Evolutionary conservation across 2,888 invertebrate genomes (phyloP).

Genomic region (Uloborus plumipes): DNA sequence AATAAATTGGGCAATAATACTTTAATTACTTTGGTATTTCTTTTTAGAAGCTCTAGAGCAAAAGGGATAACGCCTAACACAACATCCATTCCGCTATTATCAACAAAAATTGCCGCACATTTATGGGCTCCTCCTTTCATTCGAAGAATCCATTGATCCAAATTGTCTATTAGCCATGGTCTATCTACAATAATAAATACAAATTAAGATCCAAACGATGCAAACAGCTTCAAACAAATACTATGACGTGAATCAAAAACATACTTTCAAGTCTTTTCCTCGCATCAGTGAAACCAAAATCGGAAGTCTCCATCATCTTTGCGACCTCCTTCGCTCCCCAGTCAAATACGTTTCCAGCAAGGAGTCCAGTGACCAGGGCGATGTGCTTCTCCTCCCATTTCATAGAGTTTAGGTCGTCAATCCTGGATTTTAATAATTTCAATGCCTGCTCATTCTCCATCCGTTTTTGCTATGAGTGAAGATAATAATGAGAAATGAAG

Average conservation of each 20-base stretch:
- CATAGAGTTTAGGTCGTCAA: slow-evolving; percentile 81
- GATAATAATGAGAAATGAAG: background rate
- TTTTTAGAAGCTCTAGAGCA: slow-evolving; percentile 81
- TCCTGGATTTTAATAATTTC: slow-evolving; percentile 78
- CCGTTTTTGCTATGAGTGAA: slow-evolving; percentile 81
- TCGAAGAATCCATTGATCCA: slow-evolving; percentile 85
- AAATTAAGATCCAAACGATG: background rate
- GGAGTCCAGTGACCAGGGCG: slow-evolving; percentile 73
- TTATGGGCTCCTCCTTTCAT: slow-evolving; percentile 79
- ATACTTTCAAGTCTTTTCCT: slow-evolving; percentile 82
- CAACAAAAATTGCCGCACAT: slow-evolving; percentile 93
- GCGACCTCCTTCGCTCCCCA: slow-evolving; percentile 96
- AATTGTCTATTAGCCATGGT: slow-evolving; percentile 91
- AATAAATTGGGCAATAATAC: background rate
- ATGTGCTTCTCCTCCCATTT: slow-evolving; percentile 72
- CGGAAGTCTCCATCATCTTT: slow-evolving; percentile 82
- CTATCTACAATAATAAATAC: slow-evolving; percentile 74
- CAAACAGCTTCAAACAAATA: background rate
- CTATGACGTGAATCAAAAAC: slow-evolving; percentile 11
- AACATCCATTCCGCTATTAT: slow-evolving; percentile 96
- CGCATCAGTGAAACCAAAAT: slow-evolving; percentile 87
- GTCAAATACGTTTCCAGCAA: slow-evolving; percentile 93
- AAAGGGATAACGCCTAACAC: slow-evolving; percentile 93
- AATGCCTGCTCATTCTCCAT: slow-evolving; percentile 88
- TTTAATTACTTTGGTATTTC: slow-evolving; percentile 82